Percentiles rank a stretch among this genome's conserved stretches.
Evolutionary conservation across 53 echinoderm and acorn worm species (phyloP).

Genomic region (Paelopatides confundens): DNA sequence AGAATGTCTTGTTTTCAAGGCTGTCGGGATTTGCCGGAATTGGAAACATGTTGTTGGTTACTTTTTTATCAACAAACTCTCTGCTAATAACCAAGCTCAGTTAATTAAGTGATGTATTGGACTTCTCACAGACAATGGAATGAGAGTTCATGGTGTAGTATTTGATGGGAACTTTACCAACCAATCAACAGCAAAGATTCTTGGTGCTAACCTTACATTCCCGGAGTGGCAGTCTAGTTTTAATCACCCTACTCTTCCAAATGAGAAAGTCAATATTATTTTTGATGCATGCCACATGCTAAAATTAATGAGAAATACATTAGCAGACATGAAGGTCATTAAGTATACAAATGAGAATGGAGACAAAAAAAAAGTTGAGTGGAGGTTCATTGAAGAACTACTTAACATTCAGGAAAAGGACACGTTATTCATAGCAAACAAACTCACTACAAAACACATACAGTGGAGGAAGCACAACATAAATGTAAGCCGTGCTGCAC

Average conservation of each 20-base stretch:
- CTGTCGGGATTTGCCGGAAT: background rate
- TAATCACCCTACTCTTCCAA: constrained; percentile 49
- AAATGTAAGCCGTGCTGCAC: constrained; percentile 44
- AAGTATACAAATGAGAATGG: background rate
- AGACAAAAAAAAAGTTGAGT: background rate
- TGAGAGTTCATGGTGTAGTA: background rate
- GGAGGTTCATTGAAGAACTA: constrained; percentile 57
- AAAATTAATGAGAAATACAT: constrained; percentile 57
- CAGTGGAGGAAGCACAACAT: constrained; percentile 57
- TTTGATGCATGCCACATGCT: constrained; percentile 69
- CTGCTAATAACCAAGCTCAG: background rate
- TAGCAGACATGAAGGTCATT: constrained; percentile 43
- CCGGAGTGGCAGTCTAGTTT: background rate
- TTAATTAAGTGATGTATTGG: background rate
- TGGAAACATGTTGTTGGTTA: background rate
- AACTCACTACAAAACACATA: constrained; percentile 65
- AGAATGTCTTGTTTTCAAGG: constrained; percentile 1
- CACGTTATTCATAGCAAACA: constrained; percentile 59
- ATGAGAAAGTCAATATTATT: constrained; percentile 38
- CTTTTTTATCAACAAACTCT: background rate
- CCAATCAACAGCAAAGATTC: constrained; percentile 13
- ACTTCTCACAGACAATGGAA: background rate
- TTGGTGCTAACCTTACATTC: background rate
- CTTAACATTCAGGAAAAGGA: constrained; percentile 58
- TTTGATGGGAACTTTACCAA: constrained; percentile 5